Evolutionary conservation across 2,888 invertebrate species (phyloP).

Genomic region (Idaea aversata): DNA sequence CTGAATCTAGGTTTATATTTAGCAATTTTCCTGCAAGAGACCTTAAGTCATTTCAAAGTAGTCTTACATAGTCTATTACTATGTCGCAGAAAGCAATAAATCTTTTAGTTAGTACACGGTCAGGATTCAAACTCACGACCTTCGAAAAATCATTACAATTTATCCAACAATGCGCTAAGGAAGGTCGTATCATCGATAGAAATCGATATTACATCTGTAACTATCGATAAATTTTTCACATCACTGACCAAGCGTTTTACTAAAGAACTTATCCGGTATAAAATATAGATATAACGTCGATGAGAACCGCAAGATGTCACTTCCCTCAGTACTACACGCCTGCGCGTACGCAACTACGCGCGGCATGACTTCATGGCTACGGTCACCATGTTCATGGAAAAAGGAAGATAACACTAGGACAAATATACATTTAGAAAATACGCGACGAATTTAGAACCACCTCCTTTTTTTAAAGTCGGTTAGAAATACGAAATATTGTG

Average conservation of each 20-base stretch:
- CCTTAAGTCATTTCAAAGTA: too few relatives aligned
- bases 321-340: neutral
- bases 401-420: neutral
- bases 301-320: neutral
- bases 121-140: neutral
- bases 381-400: neutral
- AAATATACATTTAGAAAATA: neutral
- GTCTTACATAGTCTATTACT: neutral
- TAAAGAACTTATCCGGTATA: neutral
- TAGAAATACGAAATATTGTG: too few relatives aligned
- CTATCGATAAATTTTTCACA: neutral
- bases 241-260: neutral
- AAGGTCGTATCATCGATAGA: conserved; percentile 3
- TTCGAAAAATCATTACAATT: neutral
- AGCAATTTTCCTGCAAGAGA: too few relatives aligned
- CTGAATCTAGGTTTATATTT: too few relatives aligned
- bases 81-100: neutral
- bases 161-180: neutral
- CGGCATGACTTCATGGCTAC: neutral
- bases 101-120: neutral
- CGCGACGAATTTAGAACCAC: too few relatives aligned
- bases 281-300: neutral
- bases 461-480: too few relatives aligned
- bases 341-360: neutral
- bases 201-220: conserved; percentile 14